These are phyloP conservation scores for Fragum sueziense DNA, from an alignment of 2,888 invertebrate genomes.

Conservation along the genomic window DNA sequence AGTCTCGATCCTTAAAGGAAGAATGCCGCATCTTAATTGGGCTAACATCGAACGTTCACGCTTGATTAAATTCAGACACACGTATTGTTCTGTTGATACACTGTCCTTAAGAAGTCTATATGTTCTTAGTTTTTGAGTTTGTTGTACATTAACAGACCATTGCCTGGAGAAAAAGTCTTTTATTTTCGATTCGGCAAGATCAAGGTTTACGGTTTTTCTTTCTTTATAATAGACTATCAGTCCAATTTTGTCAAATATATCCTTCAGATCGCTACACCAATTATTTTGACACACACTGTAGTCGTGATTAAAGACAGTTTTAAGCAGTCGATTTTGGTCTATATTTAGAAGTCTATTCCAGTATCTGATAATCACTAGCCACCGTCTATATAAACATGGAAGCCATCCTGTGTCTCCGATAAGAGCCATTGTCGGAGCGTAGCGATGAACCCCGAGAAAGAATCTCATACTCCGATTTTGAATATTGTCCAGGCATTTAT, in stretches of 20 bases:
- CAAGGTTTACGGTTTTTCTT: neutral
- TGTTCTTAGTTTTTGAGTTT: conserved; percentile 24
- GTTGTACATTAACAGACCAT: conserved; percentile 4
- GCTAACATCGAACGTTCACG: conserved; percentile 17
- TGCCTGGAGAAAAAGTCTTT: neutral
- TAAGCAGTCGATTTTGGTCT: conserved; percentile 5
- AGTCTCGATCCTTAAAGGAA: conserved; percentile 34
- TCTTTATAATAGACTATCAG: neutral
- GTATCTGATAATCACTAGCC: conserved; percentile 32
- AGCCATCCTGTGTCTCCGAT: conserved; percentile 43
- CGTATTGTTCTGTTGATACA: conserved; percentile 3
- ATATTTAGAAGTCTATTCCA: conserved; percentile 39
- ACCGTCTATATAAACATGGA: conserved; percentile 28
- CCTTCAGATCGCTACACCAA: conserved; percentile 30
- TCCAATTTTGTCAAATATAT: neutral
- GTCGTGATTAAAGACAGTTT: conserved; percentile 20
- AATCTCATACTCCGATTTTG: too few relatives aligned
- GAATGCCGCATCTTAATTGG: conserved; percentile 35
- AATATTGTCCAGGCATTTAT: conserved; percentile 24
- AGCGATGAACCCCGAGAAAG: conserved; percentile 40
- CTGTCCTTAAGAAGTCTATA: conserved; percentile 10
- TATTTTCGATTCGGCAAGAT: neutral
- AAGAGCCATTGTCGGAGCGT: conserved; percentile 25
- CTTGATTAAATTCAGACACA: conserved; percentile 3
- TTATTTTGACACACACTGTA: conserved; percentile 15